Conservation (phyloP, 1,140 invertebrate genomes). For the Metopolophium dirhodum region DNA sequence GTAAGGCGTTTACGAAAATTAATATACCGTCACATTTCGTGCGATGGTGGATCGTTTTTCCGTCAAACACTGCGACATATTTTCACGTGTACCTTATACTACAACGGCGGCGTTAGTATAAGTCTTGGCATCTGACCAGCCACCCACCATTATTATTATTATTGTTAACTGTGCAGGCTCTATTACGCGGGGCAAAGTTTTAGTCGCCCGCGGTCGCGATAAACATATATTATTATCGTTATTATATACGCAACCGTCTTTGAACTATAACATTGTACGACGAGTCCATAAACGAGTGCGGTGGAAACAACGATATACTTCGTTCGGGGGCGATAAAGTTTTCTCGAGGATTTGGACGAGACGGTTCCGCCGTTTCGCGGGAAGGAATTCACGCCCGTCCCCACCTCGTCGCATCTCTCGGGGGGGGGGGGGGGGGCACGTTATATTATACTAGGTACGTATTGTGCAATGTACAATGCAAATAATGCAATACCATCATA, state of each 20-base stretch:
- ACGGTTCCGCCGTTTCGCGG: not conserved
- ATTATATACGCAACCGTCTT: not conserved
- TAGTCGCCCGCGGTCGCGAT: not conserved
- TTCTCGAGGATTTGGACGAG: not conserved
- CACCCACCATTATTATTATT: too few species aligned
- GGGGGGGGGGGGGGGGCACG: too few species aligned
- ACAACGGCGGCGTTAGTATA: not conserved
- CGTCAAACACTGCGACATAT: not conserved
- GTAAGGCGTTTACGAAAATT: not conserved
- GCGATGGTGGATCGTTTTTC: not conserved
- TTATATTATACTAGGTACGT: not conserved
- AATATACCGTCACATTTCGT: not conserved
- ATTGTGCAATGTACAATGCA: not conserved
- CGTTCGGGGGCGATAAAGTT: constrained; percentile 17
- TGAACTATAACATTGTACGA: not conserved
- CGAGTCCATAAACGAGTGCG: not conserved
- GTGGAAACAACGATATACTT: not conserved
- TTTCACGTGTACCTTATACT: too few species aligned
- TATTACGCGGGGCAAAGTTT: not conserved
- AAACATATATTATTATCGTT: not conserved
- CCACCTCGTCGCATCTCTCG: not conserved
- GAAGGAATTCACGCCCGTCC: not conserved
- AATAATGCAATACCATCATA: constrained; percentile 2
- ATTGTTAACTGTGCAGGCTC: not conserved
- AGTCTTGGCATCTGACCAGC: not conserved